Conservation (phyloP, 53 echinoderm and acorn worm species). For the Echinarachnius parma region DNA sequence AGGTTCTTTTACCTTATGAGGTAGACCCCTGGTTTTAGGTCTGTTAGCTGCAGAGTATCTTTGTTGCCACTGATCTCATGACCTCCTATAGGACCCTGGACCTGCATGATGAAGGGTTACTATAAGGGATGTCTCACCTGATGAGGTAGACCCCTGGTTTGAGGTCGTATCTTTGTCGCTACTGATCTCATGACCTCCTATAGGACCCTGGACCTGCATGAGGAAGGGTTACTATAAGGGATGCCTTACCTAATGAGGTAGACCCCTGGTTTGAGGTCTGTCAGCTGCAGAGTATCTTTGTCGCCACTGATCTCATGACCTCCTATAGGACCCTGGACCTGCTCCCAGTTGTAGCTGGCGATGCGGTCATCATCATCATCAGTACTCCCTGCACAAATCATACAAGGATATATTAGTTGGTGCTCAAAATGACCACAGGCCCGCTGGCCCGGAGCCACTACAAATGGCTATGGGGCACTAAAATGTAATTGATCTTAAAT, state of each 20-base stretch:
- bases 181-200: slow-evolving; percentile 55
- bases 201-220: slow-evolving; percentile 70
- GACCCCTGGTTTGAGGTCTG: slow-evolving; percentile 61
- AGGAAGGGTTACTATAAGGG: too few relatives aligned
- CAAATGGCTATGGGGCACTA: too few relatives aligned
- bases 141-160: slow-evolving; percentile 72
- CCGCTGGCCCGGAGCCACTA: too few relatives aligned
- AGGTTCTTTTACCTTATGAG: slow-evolving; percentile 72
- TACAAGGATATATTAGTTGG: too few relatives aligned
- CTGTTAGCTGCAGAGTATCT: slow-evolving; percentile 51
- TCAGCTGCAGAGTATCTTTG: slow-evolving; percentile 52
- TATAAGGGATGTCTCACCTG: too few relatives aligned
- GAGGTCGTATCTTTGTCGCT: slow-evolving; percentile 65
- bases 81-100: slow-evolving; percentile 68
- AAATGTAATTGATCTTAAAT: too few relatives aligned
- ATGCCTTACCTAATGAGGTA: slow-evolving; percentile 79
- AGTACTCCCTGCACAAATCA: slow-evolving; percentile 66
- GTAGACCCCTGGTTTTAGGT: slow-evolving; percentile 71
- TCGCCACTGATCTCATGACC: slow-evolving; percentile 64
- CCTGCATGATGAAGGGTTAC: too few relatives aligned
- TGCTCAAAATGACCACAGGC: too few relatives aligned
- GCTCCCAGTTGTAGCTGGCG: slow-evolving; percentile 80
- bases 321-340: slow-evolving; percentile 67
- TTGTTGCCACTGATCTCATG: slow-evolving; percentile 60
- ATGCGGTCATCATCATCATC: slow-evolving; percentile 80